A percentile compares a stretch with the other conserved stretches of the same genome.
phyloP scores from a whole-genome alignment of 2,113 vertebrate species.

The Cyprinus carpio region DNA sequence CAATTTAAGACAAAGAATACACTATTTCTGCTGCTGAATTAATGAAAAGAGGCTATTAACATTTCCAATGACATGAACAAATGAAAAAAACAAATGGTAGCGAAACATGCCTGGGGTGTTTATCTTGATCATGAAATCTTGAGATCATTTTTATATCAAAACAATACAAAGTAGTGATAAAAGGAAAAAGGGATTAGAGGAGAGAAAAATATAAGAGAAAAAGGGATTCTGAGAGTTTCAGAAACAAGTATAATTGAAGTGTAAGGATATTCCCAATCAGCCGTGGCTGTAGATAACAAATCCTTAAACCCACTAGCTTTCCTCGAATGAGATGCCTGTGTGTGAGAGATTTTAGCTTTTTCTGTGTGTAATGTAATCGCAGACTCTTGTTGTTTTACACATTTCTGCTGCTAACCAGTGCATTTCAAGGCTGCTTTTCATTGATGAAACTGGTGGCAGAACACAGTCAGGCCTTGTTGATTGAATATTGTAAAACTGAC shows the following conservation, averaged over 20 bases:
- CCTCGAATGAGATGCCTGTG: constrained; percentile 63
- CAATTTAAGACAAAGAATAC: constrained; percentile 37
- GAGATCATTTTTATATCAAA: neutral
- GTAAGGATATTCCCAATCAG: constrained; percentile 48
- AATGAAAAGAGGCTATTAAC: constrained; percentile 58
- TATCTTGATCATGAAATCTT: constrained; percentile 26
- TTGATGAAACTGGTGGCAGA: constrained; percentile 60
- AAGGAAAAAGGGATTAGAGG: neutral
- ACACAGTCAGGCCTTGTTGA: constrained; percentile 69
- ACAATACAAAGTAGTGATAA: constrained; percentile 1
- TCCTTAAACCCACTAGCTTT: constrained; percentile 50
- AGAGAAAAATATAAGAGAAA: neutral
- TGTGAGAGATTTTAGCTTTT: constrained; percentile 47
- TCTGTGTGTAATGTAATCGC: constrained; percentile 66
- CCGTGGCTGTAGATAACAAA: constrained; percentile 58
- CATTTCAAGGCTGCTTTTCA: constrained; percentile 71
- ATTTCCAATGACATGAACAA: constrained; percentile 50
- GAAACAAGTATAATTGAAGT: constrained; percentile 51
- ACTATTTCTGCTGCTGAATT: constrained; percentile 55
- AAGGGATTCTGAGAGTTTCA: constrained; percentile 32
- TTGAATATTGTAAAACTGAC: constrained; percentile 62
- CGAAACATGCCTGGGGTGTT: constrained; percentile 31
- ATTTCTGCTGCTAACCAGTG: constrained; percentile 58
- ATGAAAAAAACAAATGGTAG: constrained; percentile 10
- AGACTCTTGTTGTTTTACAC: constrained; percentile 66